Base-by-base conservation (phyloP, 2,888 invertebrate species). In the Epicampocera succincta region DNA sequence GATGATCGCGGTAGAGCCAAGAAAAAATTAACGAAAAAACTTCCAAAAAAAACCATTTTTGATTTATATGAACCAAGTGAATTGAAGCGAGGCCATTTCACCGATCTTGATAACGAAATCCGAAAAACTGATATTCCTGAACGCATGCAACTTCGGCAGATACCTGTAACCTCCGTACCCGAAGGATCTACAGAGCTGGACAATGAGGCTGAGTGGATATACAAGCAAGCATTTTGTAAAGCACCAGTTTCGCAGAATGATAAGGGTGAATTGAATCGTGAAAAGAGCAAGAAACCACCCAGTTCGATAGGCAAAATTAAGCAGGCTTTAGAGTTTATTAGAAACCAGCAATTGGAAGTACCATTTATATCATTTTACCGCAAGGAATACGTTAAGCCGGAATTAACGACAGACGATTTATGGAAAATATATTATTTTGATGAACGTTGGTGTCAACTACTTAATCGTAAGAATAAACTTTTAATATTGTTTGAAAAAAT, bases 281-380 rank as follows among this genome's bases (percentile, higher is more conserved):
- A 89, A 15, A 92, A 93, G 79, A 91, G 92, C 71, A 92, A 93
- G 5, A 95, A 95, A 91, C 96, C 94, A 91, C 84, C 94, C 90
- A 92, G 92, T 82, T 94, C 96, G 0, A 93, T 97, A 19, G 94
- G 94, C n/a, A 98, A 98, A 92, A 99, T 99, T 66, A 94, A 96
- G 56, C 97, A 98, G 90, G 97, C 98, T 0, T 91, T 99, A 21
- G 97, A 98, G 87, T 98, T 98, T 88, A 98, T 99, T 94, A 92
- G 99, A 48, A 98, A 98, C 90, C 97, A 98, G 88, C 95, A 96
- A 60, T 92, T 98, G 84, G 99, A 99, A 92, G 98, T 99, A 50
- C 99, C 99, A 0, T 99, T 99, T 90, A 99, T 99, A 86, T 98
- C 98, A 0, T 99, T 98, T 91, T 99, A 99, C 90, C 94, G 99